These are phyloP conservation scores for Tachuris rubrigastra DNA, from an alignment of 2,113 vertebrate species.

Conservation along the genomic window DNA sequence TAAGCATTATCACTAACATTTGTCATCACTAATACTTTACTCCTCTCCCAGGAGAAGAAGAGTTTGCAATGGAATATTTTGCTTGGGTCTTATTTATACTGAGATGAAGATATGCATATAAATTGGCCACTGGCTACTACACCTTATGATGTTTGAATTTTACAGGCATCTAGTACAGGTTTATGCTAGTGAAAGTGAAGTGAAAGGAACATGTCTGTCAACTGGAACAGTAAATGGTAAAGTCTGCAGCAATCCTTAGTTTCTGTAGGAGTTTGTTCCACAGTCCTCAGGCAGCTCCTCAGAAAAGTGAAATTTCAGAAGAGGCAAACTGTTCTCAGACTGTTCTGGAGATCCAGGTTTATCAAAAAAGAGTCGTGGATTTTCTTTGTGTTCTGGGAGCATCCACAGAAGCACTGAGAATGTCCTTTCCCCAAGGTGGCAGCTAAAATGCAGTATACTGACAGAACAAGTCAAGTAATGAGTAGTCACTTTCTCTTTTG, in stretches of 20 bases:
- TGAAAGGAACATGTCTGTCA: background rate
- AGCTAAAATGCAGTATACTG: background rate
- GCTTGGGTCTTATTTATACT: background rate
- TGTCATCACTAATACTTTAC: background rate
- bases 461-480: background rate
- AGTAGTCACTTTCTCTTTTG: background rate
- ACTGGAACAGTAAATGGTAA: background rate
- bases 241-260: background rate
- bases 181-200: background rate
- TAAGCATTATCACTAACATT: slow-evolving; percentile 36
- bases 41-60: background rate
- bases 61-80: background rate
- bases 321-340: background rate
- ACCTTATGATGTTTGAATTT: background rate
- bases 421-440: background rate
- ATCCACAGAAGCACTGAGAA: background rate
- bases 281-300: background rate
- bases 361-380: background rate
- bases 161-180: background rate
- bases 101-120: background rate
- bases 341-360: background rate
- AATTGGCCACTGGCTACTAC: background rate
- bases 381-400: background rate
- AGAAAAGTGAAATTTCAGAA: background rate
- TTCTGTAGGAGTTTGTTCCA: background rate